Base-by-base conservation (phyloP, 2,113 vertebrate genomes). In the Phodopus roborovskii region DNA sequence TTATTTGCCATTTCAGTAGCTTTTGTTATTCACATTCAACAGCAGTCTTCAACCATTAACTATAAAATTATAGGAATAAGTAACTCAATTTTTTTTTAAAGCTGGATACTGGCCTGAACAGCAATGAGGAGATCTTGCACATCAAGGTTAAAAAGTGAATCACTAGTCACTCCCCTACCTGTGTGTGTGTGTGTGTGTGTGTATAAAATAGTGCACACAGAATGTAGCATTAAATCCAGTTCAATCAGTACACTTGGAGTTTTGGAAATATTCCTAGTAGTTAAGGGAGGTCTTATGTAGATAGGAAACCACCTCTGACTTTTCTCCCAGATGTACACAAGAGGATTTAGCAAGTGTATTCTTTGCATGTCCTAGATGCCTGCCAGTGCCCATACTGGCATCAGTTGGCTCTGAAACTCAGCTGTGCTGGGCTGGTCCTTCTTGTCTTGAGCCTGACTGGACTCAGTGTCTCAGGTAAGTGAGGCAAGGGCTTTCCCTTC, bases 401-500 rank as follows among this genome's bases (percentile, higher is more conserved):
- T 73, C 39, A 9, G 2, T 56, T 66, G 81, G 33, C 81, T 77
- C 62, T 93, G 74, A 92, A 94, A 94, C 19, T 96, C 62, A 15
- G 68, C 73, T 92, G 93, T 94, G 48, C 62, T 60, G 62, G 7
- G 3, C 10, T 97, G 28, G 30, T 92, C n/a, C 3, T 97, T 87
- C 93, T 97, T 30, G 11, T 62, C 15, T 78, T 96, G 36, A 22
- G n/a, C 53, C 74, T 92, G 36, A 88, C 83, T 39, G 85, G 74
- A 2, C 28, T 92, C 74, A 88, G 91, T 90, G 15, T 87, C 87
- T 74, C 89, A 88, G 91, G 97, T 97, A 92, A 97, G 91, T 92
- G 66, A 71, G n/a, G 9, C 13, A 88, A 71, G 19, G 78, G 33
- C 24, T 48, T 66, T 74, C 62, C 42, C 42, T 87, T 86, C 64